phyloP scores from a whole-genome alignment of 2,113 vertebrate species.

The Prunella himalayana region DNA sequence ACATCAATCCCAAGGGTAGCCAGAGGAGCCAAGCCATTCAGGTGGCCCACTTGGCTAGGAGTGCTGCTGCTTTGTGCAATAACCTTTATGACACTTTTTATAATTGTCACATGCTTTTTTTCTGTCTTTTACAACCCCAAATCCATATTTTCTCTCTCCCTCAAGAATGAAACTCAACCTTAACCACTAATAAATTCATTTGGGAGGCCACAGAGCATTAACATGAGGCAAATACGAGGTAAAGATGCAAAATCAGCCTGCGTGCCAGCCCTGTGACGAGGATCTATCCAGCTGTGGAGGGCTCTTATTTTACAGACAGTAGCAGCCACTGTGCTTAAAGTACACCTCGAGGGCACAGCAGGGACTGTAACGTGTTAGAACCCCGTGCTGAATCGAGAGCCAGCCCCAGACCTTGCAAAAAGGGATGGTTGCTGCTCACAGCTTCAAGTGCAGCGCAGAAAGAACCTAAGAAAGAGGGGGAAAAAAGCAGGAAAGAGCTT shows the following conservation, averaged over 20 bases:
- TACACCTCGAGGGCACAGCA: neutral
- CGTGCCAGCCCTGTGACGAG: rapidly evolving
- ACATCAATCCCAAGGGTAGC: rapidly evolving
- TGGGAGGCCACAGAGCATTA: neutral
- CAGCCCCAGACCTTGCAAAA: neutral
- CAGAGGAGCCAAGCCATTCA: neutral
- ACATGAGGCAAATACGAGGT: neutral
- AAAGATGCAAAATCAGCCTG: neutral
- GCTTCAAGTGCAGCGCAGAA: neutral
- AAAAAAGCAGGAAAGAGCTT: slow-evolving; percentile 51
- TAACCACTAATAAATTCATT: neutral
- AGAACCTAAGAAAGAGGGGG: slow-evolving; percentile 8
- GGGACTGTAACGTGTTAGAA: neutral
- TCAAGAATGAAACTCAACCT: neutral
- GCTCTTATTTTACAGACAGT: neutral
- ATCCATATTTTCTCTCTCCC: neutral
- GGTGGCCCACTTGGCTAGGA: neutral
- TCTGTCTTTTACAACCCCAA: neutral
- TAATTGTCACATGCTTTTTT: neutral
- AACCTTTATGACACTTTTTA: neutral
- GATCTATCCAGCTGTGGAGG: neutral
- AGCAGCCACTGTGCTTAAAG: neutral
- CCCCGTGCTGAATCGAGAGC: neutral
- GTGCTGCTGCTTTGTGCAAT: neutral
- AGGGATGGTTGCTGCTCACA: neutral